Evolutionary conservation across 2,113 vertebrate species (phyloP), one percentile per base, ranked within the genome.

Genomic region (Plotosus lineatus): DNA sequence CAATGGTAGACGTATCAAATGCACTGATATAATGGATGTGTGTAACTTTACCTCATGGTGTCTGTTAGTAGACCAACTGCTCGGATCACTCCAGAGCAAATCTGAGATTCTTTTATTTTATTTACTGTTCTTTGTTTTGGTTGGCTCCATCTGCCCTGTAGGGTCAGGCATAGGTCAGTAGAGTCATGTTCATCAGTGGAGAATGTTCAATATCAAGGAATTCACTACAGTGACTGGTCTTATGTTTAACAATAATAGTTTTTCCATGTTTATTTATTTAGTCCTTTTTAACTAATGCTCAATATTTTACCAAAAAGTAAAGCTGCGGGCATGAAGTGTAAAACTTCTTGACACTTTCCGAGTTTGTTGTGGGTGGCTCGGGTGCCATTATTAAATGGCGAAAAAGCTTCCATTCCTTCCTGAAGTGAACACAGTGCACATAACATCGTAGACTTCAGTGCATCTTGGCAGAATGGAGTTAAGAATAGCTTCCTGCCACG

Each of bases 401-500:
- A 50, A 51, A 71, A 65, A 61, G 51, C 60, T 46, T 72, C 38
- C 40, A 46, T 72, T 48, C 51, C 40, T 80, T 80, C 55, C 78
- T 1, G 28, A 60, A 58, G 66, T 38, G 40, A 58, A n/a, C 53
- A 60, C 66, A 36, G 40, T 58, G 40, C 40, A 46, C 68, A n/a
- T 50, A 60, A 60, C 68, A 21, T 80, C 68, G 26, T 61, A 36
- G 78, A 58, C 78, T 80, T 48, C 78, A 72, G 66, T 56, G 66
- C 65, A 46, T 72, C 79, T 63, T 61, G 23, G 69, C 56, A 60
- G 69, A 80, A 21, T 46, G 3, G 71, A 51, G 79, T 65, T 75
- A 75, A 74, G 79, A 81, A 81, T 81, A 72, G 79, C 79, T 84
- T 85, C 84, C 80, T 87, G 88, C 85, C 87, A 82, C 44, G 88